Evolutionary conservation across 2,888 invertebrate species (phyloP), one percentile per base, ranked within the genome.

Genomic region (Megamerina dolium): DNA sequence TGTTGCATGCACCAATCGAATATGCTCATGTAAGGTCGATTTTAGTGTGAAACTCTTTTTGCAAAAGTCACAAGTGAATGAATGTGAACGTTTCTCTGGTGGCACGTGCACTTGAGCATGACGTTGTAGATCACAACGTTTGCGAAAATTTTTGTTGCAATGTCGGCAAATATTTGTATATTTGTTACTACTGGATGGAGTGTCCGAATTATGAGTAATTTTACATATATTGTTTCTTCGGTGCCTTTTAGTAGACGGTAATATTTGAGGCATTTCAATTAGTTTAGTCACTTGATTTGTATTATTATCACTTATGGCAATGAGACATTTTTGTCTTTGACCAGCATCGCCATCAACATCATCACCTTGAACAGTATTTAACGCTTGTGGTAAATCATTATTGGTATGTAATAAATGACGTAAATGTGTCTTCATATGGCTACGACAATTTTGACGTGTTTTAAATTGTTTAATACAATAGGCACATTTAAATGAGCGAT

Each of bases 91-190:
- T n/a, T 27, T 27, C 13, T n/a, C 10, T 4, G 27, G 3, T 3
- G 27, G 10, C 8, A 23, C 32, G 23, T 66, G 66, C 1, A 51
- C 58, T 12, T 59, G 39, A 2, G 52, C 30, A 35, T 66, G 64
- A 3, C 64, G 57, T 4, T 49, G 30, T 6, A 64, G 36, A 48
- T 64, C 64, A 19, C 50, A 54, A 8, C 57, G 49, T 16, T 59
- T 59, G 13, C 55, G 45, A 41, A 62, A 62, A 2, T 31, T 30
- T 27, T 47, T 54, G 1, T 35, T 32, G 19, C 66, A 66, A 1
- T 41, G 20, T 6, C 31, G 34, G 33, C 66, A 66, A 12, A n/a
- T n/a, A n/a, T n/a, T n/a, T n/a, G n/a, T n/a, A n/a, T n/a, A n/a
- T n/a, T n/a, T n/a, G n/a, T n/a, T n/a, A n/a, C n/a, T n/a, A n/a